Percentiles rank a stretch among this genome's conserved stretches.
Conservation (phyloP, 2,888 invertebrate species). For the Phlogophora meticulosa region DNA sequence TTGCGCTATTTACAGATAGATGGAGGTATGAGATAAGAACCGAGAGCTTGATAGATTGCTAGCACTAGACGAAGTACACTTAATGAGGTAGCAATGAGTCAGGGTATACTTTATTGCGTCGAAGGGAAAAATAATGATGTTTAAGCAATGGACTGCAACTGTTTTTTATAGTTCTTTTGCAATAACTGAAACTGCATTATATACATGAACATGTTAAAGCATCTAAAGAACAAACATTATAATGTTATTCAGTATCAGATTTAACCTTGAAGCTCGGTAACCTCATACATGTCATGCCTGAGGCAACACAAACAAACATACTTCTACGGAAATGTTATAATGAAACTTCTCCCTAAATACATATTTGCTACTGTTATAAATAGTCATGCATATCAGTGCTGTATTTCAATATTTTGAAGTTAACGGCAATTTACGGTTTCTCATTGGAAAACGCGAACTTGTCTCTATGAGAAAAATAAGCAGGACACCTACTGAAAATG, state of each 20-base stretch:
- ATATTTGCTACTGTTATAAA: slow-evolving; percentile 1
- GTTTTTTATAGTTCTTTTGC: neutral
- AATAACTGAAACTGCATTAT: too few species aligned
- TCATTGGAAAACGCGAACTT: too few species aligned
- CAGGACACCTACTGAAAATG: too few species aligned
- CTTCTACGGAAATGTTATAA: neutral
- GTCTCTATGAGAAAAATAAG: too few species aligned
- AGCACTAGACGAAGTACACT: slow-evolving; percentile 13
- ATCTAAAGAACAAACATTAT: too few species aligned
- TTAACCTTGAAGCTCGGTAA: too few species aligned
- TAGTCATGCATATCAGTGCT: slow-evolving; percentile 12
- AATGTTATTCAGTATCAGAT: too few species aligned
- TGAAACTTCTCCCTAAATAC: slow-evolving; percentile 2
- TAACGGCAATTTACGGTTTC: too few species aligned
- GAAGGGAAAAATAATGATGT: neutral
- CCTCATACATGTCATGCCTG: neutral
- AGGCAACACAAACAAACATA: slow-evolving; percentile 3
- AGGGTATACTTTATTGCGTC: neutral
- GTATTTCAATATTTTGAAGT: neutral
- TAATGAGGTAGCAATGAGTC: slow-evolving; percentile 17
- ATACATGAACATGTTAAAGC: too few species aligned
- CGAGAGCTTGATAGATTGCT: slow-evolving; percentile 30
- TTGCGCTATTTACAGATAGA: slow-evolving; percentile 47
- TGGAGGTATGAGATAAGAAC: slow-evolving; percentile 34
- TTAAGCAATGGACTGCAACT: neutral